Percentiles rank a stretch among this genome's conserved stretches.
Evolutionary conservation across 2,113 vertebrate genomes (phyloP).

Genomic region (Dromaius novaehollandiae): DNA sequence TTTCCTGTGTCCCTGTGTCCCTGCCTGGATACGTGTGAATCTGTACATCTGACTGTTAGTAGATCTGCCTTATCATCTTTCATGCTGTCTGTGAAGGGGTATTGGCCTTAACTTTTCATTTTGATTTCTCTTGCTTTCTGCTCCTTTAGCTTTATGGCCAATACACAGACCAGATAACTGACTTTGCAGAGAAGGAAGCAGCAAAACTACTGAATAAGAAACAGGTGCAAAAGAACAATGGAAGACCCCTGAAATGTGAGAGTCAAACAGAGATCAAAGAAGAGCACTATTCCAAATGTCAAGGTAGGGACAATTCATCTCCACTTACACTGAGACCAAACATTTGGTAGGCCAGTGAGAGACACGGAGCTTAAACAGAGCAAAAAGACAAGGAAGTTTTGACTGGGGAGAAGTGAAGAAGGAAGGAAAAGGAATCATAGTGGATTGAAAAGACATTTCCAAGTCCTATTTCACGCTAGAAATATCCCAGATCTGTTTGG

Average conservation of each 20-base stretch:
- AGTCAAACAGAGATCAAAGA: conserved; percentile 78
- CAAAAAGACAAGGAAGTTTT: not conserved
- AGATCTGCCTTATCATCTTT: not conserved
- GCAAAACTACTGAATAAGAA: conserved; percentile 48
- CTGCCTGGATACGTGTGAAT: not conserved
- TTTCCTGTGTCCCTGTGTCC: not conserved
- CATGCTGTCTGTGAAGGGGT: not conserved
- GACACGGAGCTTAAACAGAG: not conserved
- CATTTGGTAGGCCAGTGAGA: not conserved
- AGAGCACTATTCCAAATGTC: conserved; percentile 87
- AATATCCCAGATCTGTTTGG: not conserved
- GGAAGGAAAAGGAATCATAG: not conserved
- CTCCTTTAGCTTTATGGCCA: conserved; percentile 85
- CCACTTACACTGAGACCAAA: not conserved
- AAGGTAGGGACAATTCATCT: conserved; percentile 72
- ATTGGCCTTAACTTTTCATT: not conserved
- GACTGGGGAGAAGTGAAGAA: not conserved
- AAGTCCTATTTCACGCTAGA: not conserved
- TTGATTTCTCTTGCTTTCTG: not conserved
- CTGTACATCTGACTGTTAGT: not conserved
- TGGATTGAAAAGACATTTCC: not conserved
- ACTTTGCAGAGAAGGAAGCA: conserved; percentile 79
- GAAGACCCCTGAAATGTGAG: conserved; percentile 23
- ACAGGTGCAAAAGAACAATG: not conserved
- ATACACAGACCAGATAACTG: conserved; percentile 87